These are phyloP conservation scores for Pseudomyrmex gracilis DNA, from an alignment of 1,140 invertebrate genomes.

Conservation along the genomic window DNA sequence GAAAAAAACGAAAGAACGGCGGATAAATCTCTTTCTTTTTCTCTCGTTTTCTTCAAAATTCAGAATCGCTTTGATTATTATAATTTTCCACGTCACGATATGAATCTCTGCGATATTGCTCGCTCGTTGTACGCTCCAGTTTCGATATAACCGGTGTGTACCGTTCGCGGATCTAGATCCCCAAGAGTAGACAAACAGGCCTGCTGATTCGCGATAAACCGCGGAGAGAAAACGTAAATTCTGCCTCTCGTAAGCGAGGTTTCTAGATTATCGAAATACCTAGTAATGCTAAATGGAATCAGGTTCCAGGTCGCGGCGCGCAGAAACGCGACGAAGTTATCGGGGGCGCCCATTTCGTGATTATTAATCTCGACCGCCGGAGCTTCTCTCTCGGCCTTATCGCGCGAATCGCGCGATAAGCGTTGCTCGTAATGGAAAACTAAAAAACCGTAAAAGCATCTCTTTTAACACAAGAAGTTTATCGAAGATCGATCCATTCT, in stretches of 20 bases:
- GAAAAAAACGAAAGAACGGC: not conserved
- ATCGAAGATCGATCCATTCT: no score
- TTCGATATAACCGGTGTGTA: slow-evolving; percentile 58
- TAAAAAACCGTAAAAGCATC: no score
- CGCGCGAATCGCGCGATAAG: slow-evolving; percentile 51
- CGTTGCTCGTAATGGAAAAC: not conserved
- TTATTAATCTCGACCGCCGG: slow-evolving; percentile 68
- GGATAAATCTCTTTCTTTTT: not conserved
- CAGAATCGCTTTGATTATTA: slow-evolving; percentile 28
- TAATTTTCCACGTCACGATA: slow-evolving; percentile 47
- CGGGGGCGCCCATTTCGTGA: slow-evolving; percentile 66
- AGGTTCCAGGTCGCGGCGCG: slow-evolving; percentile 63
- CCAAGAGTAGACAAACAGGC: slow-evolving; percentile 62
- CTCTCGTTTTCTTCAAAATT: not conserved
- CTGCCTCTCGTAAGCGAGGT: slow-evolving; percentile 60
- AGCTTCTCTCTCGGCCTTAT: slow-evolving; percentile 53
- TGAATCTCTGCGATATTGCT: slow-evolving; percentile 26
- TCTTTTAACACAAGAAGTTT: no score
- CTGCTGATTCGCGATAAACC: slow-evolving; percentile 66
- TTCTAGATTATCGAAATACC: slow-evolving; percentile 76
- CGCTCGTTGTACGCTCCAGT: slow-evolving; percentile 35
- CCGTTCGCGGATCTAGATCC: slow-evolving; percentile 62
- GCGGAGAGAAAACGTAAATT: slow-evolving; percentile 67
- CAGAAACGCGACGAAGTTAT: slow-evolving; percentile 54
- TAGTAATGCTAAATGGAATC: slow-evolving; percentile 62